Evolutionary conservation across 2,888 invertebrate species (phyloP).

Genomic region (Drosophila leonis): DNA sequence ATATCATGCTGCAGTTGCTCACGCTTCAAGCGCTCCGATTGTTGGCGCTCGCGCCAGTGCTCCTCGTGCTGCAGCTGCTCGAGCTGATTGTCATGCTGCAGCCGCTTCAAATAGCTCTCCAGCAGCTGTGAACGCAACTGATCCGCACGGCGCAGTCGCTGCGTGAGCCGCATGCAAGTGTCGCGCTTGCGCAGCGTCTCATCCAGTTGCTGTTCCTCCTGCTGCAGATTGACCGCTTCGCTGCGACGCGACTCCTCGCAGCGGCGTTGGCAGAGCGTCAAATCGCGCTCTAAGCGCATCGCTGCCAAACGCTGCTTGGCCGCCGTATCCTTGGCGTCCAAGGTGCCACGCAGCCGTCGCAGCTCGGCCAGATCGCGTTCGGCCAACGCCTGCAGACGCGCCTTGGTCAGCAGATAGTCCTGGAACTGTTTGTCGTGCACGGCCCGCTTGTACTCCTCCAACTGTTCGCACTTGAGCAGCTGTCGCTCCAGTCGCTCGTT

Average conservation of each 20-base stretch:
- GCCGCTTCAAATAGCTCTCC: constrained; percentile 80
- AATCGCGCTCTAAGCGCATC: constrained; percentile 78
- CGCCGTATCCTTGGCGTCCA: constrained; percentile 82
- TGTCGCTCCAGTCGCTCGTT: constrained; percentile 84
- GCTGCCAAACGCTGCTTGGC: constrained; percentile 81
- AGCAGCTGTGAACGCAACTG: constrained; percentile 78
- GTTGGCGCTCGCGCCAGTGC: constrained; percentile 83
- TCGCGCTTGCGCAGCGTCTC: constrained; percentile 82
- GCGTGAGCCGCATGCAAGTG: constrained; percentile 79
- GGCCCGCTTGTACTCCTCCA: constrained; percentile 83
- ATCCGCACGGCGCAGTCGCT: constrained; percentile 83
- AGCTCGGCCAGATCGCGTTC: constrained; percentile 82
- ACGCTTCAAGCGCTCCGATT: constrained; percentile 76
- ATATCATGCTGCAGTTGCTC: constrained; percentile 81
- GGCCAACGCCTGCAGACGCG: constrained; percentile 82
- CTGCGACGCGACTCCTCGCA: constrained; percentile 82
- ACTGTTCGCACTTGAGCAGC: constrained; percentile 83
- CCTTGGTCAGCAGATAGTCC: constrained; percentile 83
- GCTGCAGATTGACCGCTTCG: constrained; percentile 80
- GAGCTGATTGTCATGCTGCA: constrained; percentile 83
- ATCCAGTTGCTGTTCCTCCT: constrained; percentile 83
- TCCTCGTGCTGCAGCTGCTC: constrained; percentile 84
- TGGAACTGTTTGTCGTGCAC: constrained; percentile 84
- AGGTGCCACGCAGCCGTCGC: constrained; percentile 74
- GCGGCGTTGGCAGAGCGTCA: constrained; percentile 79